phyloP scores from a whole-genome alignment of 2,888 invertebrate species.

The Pseudanteris insignis region DNA sequence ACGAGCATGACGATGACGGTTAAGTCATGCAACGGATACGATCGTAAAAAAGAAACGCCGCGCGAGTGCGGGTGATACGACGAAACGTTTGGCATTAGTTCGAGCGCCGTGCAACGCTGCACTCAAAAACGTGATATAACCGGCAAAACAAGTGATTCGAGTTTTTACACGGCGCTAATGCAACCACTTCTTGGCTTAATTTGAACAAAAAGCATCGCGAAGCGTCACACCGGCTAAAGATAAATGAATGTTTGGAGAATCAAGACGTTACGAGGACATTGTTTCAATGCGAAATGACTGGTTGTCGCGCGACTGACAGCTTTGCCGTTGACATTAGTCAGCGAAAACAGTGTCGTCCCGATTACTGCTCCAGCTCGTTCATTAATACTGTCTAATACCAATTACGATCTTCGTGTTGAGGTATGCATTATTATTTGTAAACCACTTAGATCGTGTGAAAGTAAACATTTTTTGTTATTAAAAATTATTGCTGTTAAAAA shows the following conservation, averaged over 20 bases:
- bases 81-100: slow-evolving; percentile 1
- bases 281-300: slow-evolving; percentile 3
- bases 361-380: too few relatives aligned
- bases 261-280: slow-evolving; percentile 12
- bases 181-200: slow-evolving; percentile 11
- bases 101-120: slow-evolving; percentile 6
- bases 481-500: too few relatives aligned
- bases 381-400: too few relatives aligned
- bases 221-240: slow-evolving; percentile 10
- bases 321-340: too few relatives aligned
- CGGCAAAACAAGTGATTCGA: slow-evolving; percentile 14
- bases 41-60: slow-evolving; percentile 25
- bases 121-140: slow-evolving; percentile 3
- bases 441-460: too few relatives aligned
- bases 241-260: slow-evolving; percentile 19
- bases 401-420: too few relatives aligned
- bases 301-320: too few relatives aligned
- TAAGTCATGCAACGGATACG: slow-evolving; percentile 16
- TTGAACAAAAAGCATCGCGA: slow-evolving; percentile 24
- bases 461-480: too few relatives aligned
- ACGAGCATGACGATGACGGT: slow-evolving; percentile 35
- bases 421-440: too few relatives aligned
- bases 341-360: too few relatives aligned
- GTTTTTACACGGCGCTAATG: slow-evolving; percentile 21
- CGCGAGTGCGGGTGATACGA: slow-evolving; percentile 4